Conservation (phyloP, 2,797 vertebrate species). For the Triplophysa yarkandensis region DNA sequence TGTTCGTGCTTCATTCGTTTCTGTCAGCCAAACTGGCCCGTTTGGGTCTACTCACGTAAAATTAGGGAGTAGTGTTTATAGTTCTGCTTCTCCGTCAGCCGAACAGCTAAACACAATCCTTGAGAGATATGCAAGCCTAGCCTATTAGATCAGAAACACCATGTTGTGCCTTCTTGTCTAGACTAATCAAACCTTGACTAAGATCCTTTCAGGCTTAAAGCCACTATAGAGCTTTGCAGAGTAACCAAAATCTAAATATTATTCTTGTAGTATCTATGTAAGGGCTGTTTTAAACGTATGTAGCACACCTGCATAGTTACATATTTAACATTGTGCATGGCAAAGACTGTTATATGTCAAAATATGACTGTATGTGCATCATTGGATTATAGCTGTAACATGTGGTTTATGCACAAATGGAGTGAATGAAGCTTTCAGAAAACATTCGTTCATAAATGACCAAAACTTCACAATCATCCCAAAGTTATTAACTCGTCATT, state of each 20-base stretch:
- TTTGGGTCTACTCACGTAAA: slow-evolving; percentile 91
- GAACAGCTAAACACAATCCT: not conserved
- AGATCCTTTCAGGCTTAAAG: slow-evolving; percentile 25
- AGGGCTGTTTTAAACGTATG: slow-evolving; percentile 9
- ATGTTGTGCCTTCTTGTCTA: slow-evolving; percentile 73
- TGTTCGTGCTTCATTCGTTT: slow-evolving; percentile 95
- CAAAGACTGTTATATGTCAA: slow-evolving; percentile 28
- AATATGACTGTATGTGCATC: not conserved
- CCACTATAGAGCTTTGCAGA: slow-evolving; percentile 58
- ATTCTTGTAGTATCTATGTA: slow-evolving; percentile 54
- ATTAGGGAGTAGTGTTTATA: slow-evolving; percentile 53
- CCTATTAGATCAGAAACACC: slow-evolving; percentile 69
- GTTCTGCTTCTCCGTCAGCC: slow-evolving; percentile 42
- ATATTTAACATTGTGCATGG: slow-evolving; percentile 11
- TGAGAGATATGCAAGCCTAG: not conserved
- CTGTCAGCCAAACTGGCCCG: slow-evolving; percentile 96
- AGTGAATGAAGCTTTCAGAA: slow-evolving; percentile 12
- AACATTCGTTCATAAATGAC: not conserved
- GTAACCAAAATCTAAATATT: slow-evolving; percentile 68
- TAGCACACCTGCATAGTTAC: not conserved
- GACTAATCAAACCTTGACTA: slow-evolving; percentile 56
- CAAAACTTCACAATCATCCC: not conserved
- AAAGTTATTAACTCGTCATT: not conserved
- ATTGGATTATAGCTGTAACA: not conserved
- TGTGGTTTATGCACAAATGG: not conserved